Evolutionary conservation across 2,113 vertebrate species (phyloP).

Genomic region (Spermophilus dauricus): DNA sequence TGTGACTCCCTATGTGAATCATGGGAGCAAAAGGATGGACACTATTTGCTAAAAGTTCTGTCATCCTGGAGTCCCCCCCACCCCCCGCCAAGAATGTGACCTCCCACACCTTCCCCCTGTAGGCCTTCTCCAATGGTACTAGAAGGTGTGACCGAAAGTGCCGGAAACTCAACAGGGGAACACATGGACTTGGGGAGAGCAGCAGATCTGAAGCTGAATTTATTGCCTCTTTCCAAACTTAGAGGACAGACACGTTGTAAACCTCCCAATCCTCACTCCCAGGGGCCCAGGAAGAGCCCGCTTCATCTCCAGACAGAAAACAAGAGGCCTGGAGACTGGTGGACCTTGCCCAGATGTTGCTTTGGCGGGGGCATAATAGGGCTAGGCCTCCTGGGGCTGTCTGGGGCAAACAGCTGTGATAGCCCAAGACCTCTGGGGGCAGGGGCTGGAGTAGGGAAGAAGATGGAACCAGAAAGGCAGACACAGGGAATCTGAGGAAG

Average conservation of each 20-base stretch:
- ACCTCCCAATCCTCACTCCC: conserved; percentile 57
- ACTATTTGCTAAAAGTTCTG: conserved; percentile 46
- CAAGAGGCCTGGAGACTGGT: conserved; percentile 9
- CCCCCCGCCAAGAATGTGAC: conserved; percentile 27
- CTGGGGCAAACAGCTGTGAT: conserved; percentile 46
- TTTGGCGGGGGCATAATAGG: conserved; percentile 20
- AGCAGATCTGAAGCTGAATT: conserved; percentile 67
- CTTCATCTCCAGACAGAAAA: conserved; percentile 72
- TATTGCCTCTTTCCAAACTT: conserved; percentile 71
- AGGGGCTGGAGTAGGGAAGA: not conserved
- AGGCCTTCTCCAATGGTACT: not conserved
- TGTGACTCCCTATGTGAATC: not conserved
- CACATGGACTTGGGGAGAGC: conserved; percentile 70
- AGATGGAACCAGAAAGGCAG: not conserved
- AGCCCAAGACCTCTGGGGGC: not conserved
- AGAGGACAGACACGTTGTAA: conserved; percentile 71
- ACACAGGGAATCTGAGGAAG: not conserved
- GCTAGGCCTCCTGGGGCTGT: conserved; percentile 42
- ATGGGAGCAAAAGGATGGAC: conserved; percentile 62
- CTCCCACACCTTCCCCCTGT: conserved; percentile 51
- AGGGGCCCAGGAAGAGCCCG: not conserved
- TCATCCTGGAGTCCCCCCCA: not conserved
- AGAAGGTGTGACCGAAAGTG: conserved; percentile 65
- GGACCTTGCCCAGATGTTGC: conserved; percentile 61
- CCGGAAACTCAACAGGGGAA: conserved; percentile 8